Base-by-base conservation (phyloP, 2,888 invertebrate genomes). In the Orthonevra nobilis region DNA sequence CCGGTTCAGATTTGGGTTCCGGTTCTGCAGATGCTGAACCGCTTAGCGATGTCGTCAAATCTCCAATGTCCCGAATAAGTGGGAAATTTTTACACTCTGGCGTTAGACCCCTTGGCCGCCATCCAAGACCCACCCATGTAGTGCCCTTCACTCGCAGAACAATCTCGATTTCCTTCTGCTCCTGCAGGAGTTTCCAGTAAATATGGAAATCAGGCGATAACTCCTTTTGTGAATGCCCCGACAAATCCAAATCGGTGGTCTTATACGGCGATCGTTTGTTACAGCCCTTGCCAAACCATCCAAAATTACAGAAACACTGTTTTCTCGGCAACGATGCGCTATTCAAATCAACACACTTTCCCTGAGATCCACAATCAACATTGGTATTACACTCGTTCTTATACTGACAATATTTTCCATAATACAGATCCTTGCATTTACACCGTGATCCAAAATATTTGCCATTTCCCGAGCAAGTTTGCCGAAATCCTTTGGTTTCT, bases 251-350 rank as follows among this genome's bases (percentile, higher is more conserved):
- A 46, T 92, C 92, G 75, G 92, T 93, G 61, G 91, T 92, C 86
- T 94, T 95, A 86, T 94, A 92, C 0, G 94, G 92, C 0, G 95
- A 94, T 86, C 93, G 92, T 89, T 95, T 95, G 79, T 92, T 92
- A 85, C 97, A 98, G 0, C 93, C 93, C 15, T 92, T 91, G 1
- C 97, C 97, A 85, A 94, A 96, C 92, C 94, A 97, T 10, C 98
- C 98, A 58, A 92, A 91, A 70, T 96, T 93, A 85, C 98, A 98
- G 88, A 95, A 98, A 86, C 98, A 98, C 85, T 95, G 94, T 83
- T 92, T 92, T 34, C 92, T 92, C 0, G 97, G 97, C 5, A 94
- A 91, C 19, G 95, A 93, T 0, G 95, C 96, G 1, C 96, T 93
- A 75, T 93, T 91, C 12, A 95, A 90, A 85, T 96, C 94, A 12